Conservation (phyloP, 2,113 vertebrate species). For the Myocastor coypus region DNA sequence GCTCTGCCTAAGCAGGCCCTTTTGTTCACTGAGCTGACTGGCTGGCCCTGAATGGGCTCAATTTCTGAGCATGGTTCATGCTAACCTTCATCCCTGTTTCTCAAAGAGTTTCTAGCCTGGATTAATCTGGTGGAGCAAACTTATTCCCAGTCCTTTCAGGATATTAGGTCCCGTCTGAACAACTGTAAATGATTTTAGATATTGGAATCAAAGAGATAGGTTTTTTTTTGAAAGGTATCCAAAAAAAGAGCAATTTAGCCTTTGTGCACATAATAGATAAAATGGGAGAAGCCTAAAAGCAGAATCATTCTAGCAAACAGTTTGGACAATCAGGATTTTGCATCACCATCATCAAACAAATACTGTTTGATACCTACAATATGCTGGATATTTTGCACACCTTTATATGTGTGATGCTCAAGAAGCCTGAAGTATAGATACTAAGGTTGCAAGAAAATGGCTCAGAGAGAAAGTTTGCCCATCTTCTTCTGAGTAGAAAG, state of each 20-base stretch:
- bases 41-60: neutral
- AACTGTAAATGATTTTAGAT: slow-evolving; percentile 44
- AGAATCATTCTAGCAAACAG: slow-evolving; percentile 5
- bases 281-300: slow-evolving; percentile 32
- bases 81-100: neutral
- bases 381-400: neutral
- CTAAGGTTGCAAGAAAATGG: neutral
- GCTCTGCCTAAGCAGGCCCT: too few relatives aligned
- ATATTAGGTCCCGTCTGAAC: slow-evolving; percentile 3
- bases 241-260: slow-evolving; percentile 12
- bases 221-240: slow-evolving; percentile 32
- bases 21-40: too few relatives aligned
- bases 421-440: neutral
- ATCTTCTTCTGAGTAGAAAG: neutral
- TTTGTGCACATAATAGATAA: neutral
- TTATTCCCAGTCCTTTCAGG: neutral
- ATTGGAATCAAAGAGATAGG: slow-evolving; percentile 14
- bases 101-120: neutral
- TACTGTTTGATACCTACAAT: neutral
- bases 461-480: slow-evolving; percentile 1
- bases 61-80: neutral
- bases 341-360: slow-evolving; percentile 12
- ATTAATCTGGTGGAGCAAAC: neutral
- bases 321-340: slow-evolving; percentile 19
- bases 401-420: neutral